Evolutionary conservation across 30 jellyfish, hydroid and myxozoan genomes (phyloP), one percentile per base, ranked within the genome.

Genomic region (Hydra vulgaris): DNA sequence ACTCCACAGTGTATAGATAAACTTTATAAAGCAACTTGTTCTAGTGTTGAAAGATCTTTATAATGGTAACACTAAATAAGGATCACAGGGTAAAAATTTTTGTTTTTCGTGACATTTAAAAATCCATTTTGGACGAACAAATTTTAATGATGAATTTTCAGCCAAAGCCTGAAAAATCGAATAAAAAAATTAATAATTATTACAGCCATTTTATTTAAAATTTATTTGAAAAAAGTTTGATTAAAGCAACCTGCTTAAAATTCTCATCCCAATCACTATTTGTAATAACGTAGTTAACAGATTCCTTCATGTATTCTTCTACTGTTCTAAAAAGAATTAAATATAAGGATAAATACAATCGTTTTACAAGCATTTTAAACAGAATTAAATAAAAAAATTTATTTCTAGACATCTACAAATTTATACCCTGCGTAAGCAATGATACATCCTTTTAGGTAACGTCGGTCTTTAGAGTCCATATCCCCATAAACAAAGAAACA

Each of bases 361-460:
- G n/a, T n/a, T n/a, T n/a, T n/a, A n/a, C n/a, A n/a, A n/a, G n/a
- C n/a, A n/a, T n/a, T n/a, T n/a, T n/a, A n/a, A n/a, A n/a, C n/a
- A n/a, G n/a, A n/a, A n/a, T n/a, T n/a, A n/a, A n/a, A n/a, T n/a
- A n/a, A n/a, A n/a, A n/a, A n/a, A n/a, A n/a, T n/a, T n/a, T n/a
- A n/a, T n/a, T n/a, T n/a, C n/a, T n/a, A n/a, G n/a, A n/a, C n/a
- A n/a, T n/a, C n/a, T n/a, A n/a, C n/a, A n/a, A n/a, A n/a, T n/a
- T n/a, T 12, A 40, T 76, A 89, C 97, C 97, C 97, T 18, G 79
- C 77, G 21, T 89, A 89, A 4, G 97, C 97, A 1, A 93, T 85
- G 71, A 89, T 84, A 77, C 78, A 89, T 52, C 97, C 74, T 23
- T 25, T 70, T 12, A 85, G 55, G 61, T 24, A 71, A 17, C 95